Evolutionary conservation across 2,113 vertebrate genomes (phyloP).

Genomic region (Plecturocebus donacophilus): DNA sequence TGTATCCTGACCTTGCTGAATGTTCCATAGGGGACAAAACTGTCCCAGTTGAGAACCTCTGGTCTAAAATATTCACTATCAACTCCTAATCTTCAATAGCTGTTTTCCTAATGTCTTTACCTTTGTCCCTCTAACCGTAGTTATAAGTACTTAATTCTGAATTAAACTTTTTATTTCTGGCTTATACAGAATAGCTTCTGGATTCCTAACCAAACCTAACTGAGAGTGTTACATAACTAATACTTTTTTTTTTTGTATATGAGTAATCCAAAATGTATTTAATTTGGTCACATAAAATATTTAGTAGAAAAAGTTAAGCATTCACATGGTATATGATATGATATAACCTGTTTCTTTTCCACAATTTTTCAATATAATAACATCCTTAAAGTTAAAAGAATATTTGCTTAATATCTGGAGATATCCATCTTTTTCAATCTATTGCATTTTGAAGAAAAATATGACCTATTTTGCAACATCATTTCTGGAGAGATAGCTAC

Average conservation of each 20-base stretch:
- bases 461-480: constrained; percentile 30
- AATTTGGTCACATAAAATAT: constrained; percentile 36
- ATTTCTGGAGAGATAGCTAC: not conserved
- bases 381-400: not conserved
- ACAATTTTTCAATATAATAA: not conserved
- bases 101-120: not conserved
- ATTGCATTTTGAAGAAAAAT: not conserved
- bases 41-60: not conserved
- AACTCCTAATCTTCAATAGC: not conserved
- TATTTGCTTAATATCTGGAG: not conserved
- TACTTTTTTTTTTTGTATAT: not conserved
- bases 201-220: not conserved
- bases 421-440: not conserved
- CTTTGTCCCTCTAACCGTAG: not conserved
- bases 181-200: not conserved
- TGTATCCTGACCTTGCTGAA: not conserved
- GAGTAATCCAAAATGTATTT: not conserved
- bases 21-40: not conserved
- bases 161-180: not conserved
- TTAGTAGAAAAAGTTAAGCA: not conserved
- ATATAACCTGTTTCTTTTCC: not conserved
- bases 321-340: not conserved
- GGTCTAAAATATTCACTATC: not conserved
- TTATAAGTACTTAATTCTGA: not conserved
- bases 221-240: not conserved